Evolutionary conservation across 2,888 invertebrate genomes (phyloP).

Genomic region (Drosophila mayaguana): DNA sequence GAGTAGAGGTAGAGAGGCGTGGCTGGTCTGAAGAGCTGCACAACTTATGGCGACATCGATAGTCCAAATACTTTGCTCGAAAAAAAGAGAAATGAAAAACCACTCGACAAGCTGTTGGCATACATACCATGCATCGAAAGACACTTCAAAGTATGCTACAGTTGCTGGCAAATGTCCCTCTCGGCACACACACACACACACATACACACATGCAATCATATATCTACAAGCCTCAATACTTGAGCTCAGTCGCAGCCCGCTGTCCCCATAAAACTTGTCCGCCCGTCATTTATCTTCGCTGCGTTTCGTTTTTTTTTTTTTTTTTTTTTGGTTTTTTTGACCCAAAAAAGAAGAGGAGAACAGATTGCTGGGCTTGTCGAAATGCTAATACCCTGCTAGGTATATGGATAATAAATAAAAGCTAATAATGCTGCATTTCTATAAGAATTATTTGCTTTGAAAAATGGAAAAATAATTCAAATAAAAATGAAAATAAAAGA

Average conservation of each 20-base stretch:
- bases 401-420: neutral
- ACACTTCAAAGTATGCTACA: conserved; percentile 79
- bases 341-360: conserved; percentile 25
- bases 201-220: conserved; percentile 5
- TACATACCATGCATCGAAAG: conserved; percentile 67
- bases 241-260: conserved; percentile 34
- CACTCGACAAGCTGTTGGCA: conserved; percentile 84
- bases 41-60: conserved; percentile 81
- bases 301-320: conserved; percentile 25
- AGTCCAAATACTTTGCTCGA: conserved; percentile 71
- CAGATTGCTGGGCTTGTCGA: neutral
- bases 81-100: conserved; percentile 45
- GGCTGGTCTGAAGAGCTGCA: conserved; percentile 66
- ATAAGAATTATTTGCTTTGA: neutral
- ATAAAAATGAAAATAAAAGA: no score
- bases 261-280: conserved; percentile 57
- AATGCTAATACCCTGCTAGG: conserved; percentile 1
- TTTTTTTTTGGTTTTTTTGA: conserved; percentile 28
- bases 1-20: neutral
- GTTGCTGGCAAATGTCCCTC: conserved; percentile 68
- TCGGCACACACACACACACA: conserved; percentile 15
- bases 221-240: conserved; percentile 29
- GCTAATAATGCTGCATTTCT: neutral
- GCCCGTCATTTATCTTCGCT: conserved; percentile 72
- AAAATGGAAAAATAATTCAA: neutral